These are phyloP conservation scores for Heliconius hermathena DNA, from an alignment of 1,140 invertebrate genomes.

Conservation along the genomic window DNA sequence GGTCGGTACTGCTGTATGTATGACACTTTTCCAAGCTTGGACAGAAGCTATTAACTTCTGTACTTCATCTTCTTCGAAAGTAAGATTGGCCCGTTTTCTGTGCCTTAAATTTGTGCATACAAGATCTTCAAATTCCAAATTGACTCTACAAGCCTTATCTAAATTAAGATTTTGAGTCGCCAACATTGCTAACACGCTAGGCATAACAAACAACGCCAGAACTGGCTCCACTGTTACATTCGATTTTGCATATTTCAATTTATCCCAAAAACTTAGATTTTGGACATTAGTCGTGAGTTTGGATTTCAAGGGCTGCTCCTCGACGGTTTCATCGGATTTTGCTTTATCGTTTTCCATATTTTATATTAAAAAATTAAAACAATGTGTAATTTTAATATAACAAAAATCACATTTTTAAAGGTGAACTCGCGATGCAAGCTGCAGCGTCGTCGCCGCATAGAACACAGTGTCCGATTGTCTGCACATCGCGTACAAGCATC, in stretches of 20 bases:
- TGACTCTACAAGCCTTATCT: conserved; percentile 85
- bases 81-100: conserved; percentile 60
- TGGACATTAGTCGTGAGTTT: conserved; percentile 51
- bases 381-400: not conserved
- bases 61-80: conserved; percentile 65
- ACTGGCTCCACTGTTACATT: conserved; percentile 84
- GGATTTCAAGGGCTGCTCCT: conserved; percentile 58
- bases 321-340: conserved; percentile 41
- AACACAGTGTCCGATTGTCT: conserved; percentile 60
- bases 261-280: conserved; percentile 56
- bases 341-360: conserved; percentile 20
- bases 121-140: conserved; percentile 71
- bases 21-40: conserved; percentile 80
- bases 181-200: conserved; percentile 81
- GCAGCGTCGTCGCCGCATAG: conserved; percentile 41
- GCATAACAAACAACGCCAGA: conserved; percentile 82
- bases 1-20: conserved; percentile 81
- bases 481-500: conserved; percentile 58
- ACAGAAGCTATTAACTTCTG: conserved; percentile 84
- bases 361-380: not conserved
- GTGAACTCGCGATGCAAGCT: conserved; percentile 28
- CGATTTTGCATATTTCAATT: conserved; percentile 64
- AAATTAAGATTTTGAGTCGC: conserved; percentile 84
- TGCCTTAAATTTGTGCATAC: conserved; percentile 62
- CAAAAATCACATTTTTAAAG: conserved; percentile 35